Evolutionary conservation across 92 coral and sea anemone species (phyloP), one percentile per base, ranked within the genome.

Genomic region (Porites lobata): DNA sequence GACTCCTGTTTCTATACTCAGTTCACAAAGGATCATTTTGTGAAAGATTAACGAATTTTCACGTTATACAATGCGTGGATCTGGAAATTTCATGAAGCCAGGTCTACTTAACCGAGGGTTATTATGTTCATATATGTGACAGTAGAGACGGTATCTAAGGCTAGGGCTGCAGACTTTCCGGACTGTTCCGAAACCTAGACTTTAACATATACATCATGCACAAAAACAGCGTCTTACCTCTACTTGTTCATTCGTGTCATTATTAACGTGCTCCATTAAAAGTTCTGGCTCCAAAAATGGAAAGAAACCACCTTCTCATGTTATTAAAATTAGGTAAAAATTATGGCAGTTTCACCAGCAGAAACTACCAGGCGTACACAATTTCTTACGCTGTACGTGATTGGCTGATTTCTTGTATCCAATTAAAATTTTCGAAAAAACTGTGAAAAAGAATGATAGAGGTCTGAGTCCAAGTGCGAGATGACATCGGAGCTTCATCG

Each of bases 221-320:
- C 12, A 76, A 53, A 1, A 54, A 58, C 20, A 18, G 22, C 18
- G 2, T 14, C 77, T 80, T 81, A 88, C 91, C 82, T 81, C 58
- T 81, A 88, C 87, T 88, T 82, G 38, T 26, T 69, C 59, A 29
- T 59, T 69, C 22, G 82, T 26, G 76, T 73, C 91, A 73, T 88
- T 81, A 75, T 74, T 88, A 53, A 75, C 81, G 74, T 72, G 87
- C 66, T 81, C 91, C 91, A 88, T 88, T 65, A 80, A 88, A 21
- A 13, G 21, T 47, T 63, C 19, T 22, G 56, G 24, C 14, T 6
- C 61, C 61, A 56, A 15, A 22, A 64, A 19, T 3, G 22, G 24
- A 10, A 13, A 1, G 13, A 22, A 12, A 13, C n/a, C 12, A 7
- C 81, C 68, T 59, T 68, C 81, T 1, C 14, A 4, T 63, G 72